Conservation (phyloP, 2,113 vertebrate species). For the Phaethornis superciliosus region DNA sequence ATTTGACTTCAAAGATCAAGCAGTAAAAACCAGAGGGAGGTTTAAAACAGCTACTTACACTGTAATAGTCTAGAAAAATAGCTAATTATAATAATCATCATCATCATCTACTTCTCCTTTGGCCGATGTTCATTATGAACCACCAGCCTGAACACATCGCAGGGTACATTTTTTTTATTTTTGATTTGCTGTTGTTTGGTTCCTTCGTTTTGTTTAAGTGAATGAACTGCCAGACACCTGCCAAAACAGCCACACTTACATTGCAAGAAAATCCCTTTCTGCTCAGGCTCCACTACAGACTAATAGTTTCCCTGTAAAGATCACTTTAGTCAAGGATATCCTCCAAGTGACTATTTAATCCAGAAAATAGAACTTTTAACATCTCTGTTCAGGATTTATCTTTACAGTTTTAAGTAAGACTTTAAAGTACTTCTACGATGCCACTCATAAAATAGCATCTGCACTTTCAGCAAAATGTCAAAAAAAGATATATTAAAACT, state of each 20-base stretch:
- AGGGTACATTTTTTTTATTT: background rate
- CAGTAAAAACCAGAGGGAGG: background rate
- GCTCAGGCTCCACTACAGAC: background rate
- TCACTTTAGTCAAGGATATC: background rate
- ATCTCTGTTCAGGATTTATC: background rate
- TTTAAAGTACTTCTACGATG: background rate
- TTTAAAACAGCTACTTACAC: background rate
- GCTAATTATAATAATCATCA: background rate
- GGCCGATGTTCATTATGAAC: background rate
- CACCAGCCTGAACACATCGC: background rate
- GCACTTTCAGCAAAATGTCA: background rate
- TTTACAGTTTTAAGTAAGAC: background rate
- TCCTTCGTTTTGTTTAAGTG: background rate
- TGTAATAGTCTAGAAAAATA: background rate
- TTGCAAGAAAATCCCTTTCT: background rate
- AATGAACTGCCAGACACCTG: background rate
- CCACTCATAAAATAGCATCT: background rate
- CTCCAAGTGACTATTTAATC: background rate
- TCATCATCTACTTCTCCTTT: background rate
- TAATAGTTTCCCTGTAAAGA: background rate
- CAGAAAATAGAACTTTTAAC: background rate
- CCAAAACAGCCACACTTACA: background rate
- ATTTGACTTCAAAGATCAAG: conserved; percentile 62
- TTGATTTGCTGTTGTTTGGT: rapidly evolving
- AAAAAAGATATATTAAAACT: background rate